A percentile compares a stretch with the other conserved stretches of the same genome.
phyloP scores from a whole-genome alignment of 1,140 invertebrate genomes.

The Cydia splendana region DNA sequence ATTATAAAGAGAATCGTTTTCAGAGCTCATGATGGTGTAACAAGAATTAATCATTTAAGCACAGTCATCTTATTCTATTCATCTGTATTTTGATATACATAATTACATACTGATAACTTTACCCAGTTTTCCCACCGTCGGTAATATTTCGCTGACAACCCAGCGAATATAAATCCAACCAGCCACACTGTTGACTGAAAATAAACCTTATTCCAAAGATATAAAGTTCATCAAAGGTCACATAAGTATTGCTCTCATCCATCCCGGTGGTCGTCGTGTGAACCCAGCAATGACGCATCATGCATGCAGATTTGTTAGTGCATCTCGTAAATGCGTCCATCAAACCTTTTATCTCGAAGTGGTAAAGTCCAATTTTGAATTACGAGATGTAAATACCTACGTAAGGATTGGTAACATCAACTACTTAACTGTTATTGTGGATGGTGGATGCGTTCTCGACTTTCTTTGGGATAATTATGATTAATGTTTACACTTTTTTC shows the following conservation, averaged over 20 bases:
- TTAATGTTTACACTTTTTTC: too few species aligned
- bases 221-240: too few species aligned
- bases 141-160: not conserved
- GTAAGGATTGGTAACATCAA: not conserved
- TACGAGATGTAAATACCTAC: too few species aligned
- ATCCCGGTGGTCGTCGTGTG: not conserved
- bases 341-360: not conserved
- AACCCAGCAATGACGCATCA: not conserved
- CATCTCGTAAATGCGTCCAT: not conserved
- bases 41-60: too few species aligned
- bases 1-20: too few species aligned
- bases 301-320: not conserved
- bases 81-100: too few species aligned
- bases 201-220: too few species aligned
- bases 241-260: too few species aligned
- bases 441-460: not conserved
- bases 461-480: not conserved
- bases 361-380: not conserved
- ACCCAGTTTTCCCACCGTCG: not conserved
- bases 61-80: too few species aligned
- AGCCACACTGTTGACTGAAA: too few species aligned
- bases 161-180: too few species aligned
- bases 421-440: not conserved
- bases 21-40: too few species aligned
- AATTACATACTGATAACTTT: not conserved